A percentile compares a stretch with the other conserved stretches of the same genome.
Conservation (phyloP, 2,797 vertebrate genomes). For the Silurus lanzhouensis region DNA sequence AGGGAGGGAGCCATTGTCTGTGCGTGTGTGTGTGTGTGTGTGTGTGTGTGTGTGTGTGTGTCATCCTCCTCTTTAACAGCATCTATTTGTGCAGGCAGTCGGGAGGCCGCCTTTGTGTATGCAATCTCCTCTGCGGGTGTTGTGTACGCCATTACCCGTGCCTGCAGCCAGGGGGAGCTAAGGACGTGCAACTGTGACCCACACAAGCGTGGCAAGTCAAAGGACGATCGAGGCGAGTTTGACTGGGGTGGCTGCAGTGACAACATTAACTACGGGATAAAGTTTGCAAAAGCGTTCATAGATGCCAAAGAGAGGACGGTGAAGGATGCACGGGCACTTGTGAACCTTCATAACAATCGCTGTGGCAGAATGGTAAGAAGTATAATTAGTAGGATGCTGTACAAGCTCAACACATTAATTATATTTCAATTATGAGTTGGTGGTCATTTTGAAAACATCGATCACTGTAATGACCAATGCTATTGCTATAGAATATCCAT, state of each 20-base stretch:
- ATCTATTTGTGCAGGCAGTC: conserved; percentile 80
- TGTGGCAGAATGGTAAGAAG: conserved; percentile 90
- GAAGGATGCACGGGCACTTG: conserved; percentile 92
- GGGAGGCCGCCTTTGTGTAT: conserved; percentile 96
- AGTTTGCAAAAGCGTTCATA: conserved; percentile 93
- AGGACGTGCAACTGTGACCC: conserved; percentile 93
- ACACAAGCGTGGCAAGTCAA: conserved; percentile 84
- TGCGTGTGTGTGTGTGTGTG: background rate
- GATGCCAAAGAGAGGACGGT: conserved; percentile 95
- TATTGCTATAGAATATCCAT: background rate
- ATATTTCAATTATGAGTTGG: background rate
- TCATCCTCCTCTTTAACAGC: conserved; percentile 31
- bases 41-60: conserved; percentile 35
- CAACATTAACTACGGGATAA: conserved; percentile 95
- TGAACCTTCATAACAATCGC: conserved; percentile 99
- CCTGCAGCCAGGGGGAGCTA: conserved; percentile 96
- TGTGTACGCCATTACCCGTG: conserved; percentile 92
- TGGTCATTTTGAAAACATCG: background rate
- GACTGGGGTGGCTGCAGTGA: conserved; percentile 99
- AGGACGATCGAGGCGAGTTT: conserved; percentile 87
- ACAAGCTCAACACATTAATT: background rate
- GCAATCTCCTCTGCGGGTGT: conserved; percentile 97
- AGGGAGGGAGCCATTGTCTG: conserved; percentile 4
- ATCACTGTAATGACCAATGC: background rate
- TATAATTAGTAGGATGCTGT: background rate